Base-by-base conservation (phyloP, 2,888 invertebrate genomes). In the Nasonovia ribisnigri region DNA sequence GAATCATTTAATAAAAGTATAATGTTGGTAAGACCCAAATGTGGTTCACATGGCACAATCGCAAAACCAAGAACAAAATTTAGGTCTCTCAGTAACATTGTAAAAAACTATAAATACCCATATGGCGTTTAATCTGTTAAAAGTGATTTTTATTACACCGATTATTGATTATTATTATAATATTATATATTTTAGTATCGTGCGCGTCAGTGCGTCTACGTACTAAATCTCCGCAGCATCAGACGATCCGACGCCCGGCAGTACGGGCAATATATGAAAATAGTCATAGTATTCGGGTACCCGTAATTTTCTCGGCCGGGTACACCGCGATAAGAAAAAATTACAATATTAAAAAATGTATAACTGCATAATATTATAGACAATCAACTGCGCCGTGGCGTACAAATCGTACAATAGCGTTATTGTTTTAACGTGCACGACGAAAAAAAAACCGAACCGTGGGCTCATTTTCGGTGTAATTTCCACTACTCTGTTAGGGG, bases 401-500 rank as follows among this genome's bases (percentile, higher is more conserved):
- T n/a, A n/a, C n/a, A n/a, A n/a, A n/a, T n/a, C 6, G 13, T 60
- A 67, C 67, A 67, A 67, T 67, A 16, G 36, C 67, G 67, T 67
- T 67, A 67, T 67, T 67, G 67, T 67, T 67, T 67, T 67, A 67
- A 67, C n/a, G n/a, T n/a, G 67, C 67, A 67, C n/a, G 16, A n/a
- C 16, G 3, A 4, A n/a, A 67, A 57, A 84, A 84, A 86, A 86
- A 43, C 84, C 43, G 13, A 86, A 46, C 46, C 11, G 24, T 42
- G 3, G 43, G 46, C 13, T 43, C 6, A 36, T 90, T 90, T 90
- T 77, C 88, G 26, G 42, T 91, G 42, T 84, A 84, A 84, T 91
- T 91, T 91, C 84, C 77, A 51, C 42, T 42, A 51, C 90, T 42
- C 26, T 29, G 51, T 84, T 51, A 91, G 77, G 90, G 90, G 90